phyloP scores from a whole-genome alignment of 2,113 vertebrate genomes.

The Urocolius indicus region DNA sequence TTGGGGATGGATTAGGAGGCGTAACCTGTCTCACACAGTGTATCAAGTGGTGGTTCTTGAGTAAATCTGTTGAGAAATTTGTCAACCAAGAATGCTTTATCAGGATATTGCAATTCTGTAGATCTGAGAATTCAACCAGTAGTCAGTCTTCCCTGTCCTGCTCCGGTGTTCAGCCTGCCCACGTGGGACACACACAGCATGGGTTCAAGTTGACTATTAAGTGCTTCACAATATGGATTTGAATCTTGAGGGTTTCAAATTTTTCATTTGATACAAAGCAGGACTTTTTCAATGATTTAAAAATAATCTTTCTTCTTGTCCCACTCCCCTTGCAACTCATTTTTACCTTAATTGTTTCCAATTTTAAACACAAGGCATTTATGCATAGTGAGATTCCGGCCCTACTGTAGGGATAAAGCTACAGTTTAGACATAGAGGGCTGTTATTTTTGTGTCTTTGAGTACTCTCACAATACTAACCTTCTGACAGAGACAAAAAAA shows the following conservation, averaged over 20 bases:
- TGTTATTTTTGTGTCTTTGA: neutral
- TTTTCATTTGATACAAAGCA: neutral
- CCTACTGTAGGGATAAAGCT: neutral
- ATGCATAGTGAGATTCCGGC: neutral
- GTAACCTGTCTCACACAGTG: fast-evolving
- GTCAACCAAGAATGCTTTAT: neutral
- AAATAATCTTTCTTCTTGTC: neutral
- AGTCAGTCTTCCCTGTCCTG: neutral
- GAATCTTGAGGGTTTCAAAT: neutral
- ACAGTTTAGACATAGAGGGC: neutral
- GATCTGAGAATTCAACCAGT: neutral
- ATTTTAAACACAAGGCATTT: neutral
- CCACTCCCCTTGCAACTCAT: fast-evolving
- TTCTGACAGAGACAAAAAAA: neutral
- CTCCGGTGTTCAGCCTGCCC: neutral
- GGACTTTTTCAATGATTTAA: neutral
- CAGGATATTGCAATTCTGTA: neutral
- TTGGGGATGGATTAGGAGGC: fast-evolving
- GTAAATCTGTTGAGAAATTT: neutral
- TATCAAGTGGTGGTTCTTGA: neutral
- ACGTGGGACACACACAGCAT: fast-evolving
- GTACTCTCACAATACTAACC: neutral
- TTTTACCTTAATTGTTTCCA: neutral
- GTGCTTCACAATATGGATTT: neutral
- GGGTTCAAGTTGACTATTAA: neutral